Base-by-base conservation (phyloP, 2,888 invertebrate genomes). In the Xestia ashworthii region DNA sequence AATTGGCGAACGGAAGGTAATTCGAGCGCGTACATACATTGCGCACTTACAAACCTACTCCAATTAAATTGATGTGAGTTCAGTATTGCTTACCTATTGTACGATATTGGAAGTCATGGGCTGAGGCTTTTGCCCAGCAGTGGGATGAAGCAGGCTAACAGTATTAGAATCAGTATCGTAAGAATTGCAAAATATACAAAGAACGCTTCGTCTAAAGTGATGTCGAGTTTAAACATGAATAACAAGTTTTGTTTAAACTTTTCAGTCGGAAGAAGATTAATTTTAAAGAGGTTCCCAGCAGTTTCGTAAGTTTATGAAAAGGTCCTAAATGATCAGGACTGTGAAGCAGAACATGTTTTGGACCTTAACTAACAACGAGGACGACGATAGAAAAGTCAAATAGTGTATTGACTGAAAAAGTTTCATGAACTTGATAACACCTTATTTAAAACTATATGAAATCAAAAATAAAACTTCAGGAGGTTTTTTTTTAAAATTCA, bases 1-100 rank as follows among this genome's bases (percentile, higher is more conserved):
- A 76, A 78, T 78, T 78, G 58, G 78, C 55, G 78, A 14, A 41
- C 4, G 16, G 14, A 25, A 19, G 22, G 55, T 67, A 58, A 58
- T 22, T n/a, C 32, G 25, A 76, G 78, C 32, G 9, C 9, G 16
- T 48, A 48, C 22, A 16, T 48, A 48, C 22, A 65, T 1, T 6
- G n/a, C 44, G 44, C 41, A 14, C 60, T 32, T 60, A 60, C 8
- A 60, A 60, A 60, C 4, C 9, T 25, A 48, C 25, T 78, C 41
- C 78, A 78, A 58, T 78, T 78, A 76, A 38, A 32, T 25, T 41
- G 14, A 48, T 41, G 41, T 41, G 41, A n/a, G n/a, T 25, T 41
- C 22, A 50, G 16, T 25, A 16, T 41, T 19, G 44, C 44, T 32
- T 2, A 11, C 46, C 2, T 74, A 22, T 60, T 60, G 22, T 25